Conservation (phyloP, 2,797 vertebrate species). For the Siniperca obscura region DNA sequence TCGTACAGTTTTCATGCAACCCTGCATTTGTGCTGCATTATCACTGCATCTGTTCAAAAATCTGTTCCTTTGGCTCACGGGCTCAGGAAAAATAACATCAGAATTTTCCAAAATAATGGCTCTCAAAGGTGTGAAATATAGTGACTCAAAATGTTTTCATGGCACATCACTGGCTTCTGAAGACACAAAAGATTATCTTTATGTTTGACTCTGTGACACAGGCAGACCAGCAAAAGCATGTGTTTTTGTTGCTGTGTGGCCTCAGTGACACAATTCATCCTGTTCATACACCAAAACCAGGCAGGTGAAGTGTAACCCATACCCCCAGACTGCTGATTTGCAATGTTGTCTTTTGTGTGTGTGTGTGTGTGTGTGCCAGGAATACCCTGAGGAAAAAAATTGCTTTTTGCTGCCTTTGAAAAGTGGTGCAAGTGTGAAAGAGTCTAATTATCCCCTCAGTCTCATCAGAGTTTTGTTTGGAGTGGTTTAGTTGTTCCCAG, state of each 20-base stretch:
- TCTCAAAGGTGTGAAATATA: background rate
- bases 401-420: constrained; percentile 55
- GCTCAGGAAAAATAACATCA: background rate
- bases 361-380: constrained; percentile 37
- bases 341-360: background rate
- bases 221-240: background rate
- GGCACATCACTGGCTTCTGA: background rate
- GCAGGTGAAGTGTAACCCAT: constrained; percentile 39
- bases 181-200: background rate
- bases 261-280: constrained; percentile 1
- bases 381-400: constrained; percentile 44
- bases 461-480: constrained; percentile 37
- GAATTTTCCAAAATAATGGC: constrained; percentile 6
- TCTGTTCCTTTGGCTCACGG: background rate
- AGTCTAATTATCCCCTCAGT: constrained; percentile 56
- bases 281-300: constrained; percentile 12
- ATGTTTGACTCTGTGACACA: constrained; percentile 4
- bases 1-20: background rate
- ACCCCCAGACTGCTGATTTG: constrained; percentile 25
- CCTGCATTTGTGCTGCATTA: too few relatives aligned
- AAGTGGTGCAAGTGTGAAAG: constrained; percentile 44
- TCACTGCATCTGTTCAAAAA: too few relatives aligned
- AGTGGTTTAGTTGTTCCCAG: constrained; percentile 21
- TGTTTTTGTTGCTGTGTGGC: background rate
- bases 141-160: background rate